Base-by-base conservation (phyloP, 2,797 vertebrate genomes). In the Notolabrus celidotus region DNA sequence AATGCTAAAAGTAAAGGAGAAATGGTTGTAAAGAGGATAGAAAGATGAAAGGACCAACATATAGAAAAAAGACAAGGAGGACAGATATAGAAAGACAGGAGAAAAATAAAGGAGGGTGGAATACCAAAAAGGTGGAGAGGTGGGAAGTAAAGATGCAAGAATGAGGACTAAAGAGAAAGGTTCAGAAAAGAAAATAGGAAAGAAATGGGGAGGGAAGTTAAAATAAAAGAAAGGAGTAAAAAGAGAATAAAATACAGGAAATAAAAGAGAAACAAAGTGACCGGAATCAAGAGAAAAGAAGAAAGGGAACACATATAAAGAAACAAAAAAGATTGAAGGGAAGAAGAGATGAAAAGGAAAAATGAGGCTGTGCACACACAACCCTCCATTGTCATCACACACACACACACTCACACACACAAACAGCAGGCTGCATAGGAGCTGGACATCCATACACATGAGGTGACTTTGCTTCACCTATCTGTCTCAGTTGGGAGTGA, bases 391-490 rank as follows among this genome's bases (percentile, higher is more conserved):
- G 25, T 49, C n/a, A 41, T 36, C 52, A 69, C 67, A 3, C 41
- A 69, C 43, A 5, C 20, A 12, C 19, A 22, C 19, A 4, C 10
- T 47, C 52, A 45, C 36, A 71, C 64, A 59, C 29, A 49, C 54
- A 66, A 65, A 1, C 41, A 67, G 47, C 45, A 3, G 67, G 57
- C 64, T 54, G 74, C 67, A 75, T 80, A 74, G 23, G 49, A 84
- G 70, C 69, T 22, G 29, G 19, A 58, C 66, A 88, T 77, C 57
- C 73, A 86, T 73, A 83, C 67, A 11, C 77, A 85, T 74, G 76
- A 85, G 77, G 61, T 52, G 79, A 67, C 66, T 71, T 55, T 54
- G 38, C 72, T 61, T 57, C 7, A 46, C 50, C 76, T 74, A 69
- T 55, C 76, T 51, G 78, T 58, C 80, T 74, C 73, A 25, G 78